Evolutionary conservation across 2,888 invertebrate genomes (phyloP).

Genomic region (Rhogogaster chlorosoma): DNA sequence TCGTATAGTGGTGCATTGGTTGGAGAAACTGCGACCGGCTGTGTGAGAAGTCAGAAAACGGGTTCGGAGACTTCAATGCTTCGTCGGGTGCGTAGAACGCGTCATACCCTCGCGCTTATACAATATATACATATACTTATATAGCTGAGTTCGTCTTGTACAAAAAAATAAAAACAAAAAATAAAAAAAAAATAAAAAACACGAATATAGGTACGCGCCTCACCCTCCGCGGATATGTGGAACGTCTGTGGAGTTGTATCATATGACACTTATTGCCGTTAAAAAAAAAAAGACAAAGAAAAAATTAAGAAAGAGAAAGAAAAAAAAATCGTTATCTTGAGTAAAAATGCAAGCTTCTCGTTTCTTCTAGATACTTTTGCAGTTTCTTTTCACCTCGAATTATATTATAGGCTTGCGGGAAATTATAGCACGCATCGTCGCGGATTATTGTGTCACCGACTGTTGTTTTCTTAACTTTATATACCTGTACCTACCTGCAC

Average conservation of each 20-base stretch:
- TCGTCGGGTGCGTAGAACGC: slow-evolving; percentile 40
- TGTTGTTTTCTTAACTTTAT: slow-evolving; percentile 20
- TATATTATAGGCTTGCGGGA: neutral
- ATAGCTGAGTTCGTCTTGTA: no score
- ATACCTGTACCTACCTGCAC: no score
- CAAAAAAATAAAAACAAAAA: no score
- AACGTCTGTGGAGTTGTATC: neutral
- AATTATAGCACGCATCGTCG: slow-evolving; percentile 22
- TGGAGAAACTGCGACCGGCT: slow-evolving; percentile 18
- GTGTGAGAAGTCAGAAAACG: slow-evolving; percentile 46
- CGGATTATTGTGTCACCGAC: slow-evolving; percentile 32
- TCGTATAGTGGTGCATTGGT: slow-evolving; percentile 12
- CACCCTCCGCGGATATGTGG: neutral
- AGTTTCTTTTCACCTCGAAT: neutral
- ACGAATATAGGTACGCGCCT: neutral
- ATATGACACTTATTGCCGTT: neutral
- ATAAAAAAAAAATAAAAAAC: no score
- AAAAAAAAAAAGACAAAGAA: neutral
- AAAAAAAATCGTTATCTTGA: neutral
- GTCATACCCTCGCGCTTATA: neutral
- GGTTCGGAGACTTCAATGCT: slow-evolving; percentile 48
- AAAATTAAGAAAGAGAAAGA: neutral
- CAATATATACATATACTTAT: neutral
- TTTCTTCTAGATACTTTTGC: neutral
- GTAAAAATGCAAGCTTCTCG: neutral